Evolutionary conservation across 2,888 invertebrate species (phyloP).

Genomic region (Lagria hirta): DNA sequence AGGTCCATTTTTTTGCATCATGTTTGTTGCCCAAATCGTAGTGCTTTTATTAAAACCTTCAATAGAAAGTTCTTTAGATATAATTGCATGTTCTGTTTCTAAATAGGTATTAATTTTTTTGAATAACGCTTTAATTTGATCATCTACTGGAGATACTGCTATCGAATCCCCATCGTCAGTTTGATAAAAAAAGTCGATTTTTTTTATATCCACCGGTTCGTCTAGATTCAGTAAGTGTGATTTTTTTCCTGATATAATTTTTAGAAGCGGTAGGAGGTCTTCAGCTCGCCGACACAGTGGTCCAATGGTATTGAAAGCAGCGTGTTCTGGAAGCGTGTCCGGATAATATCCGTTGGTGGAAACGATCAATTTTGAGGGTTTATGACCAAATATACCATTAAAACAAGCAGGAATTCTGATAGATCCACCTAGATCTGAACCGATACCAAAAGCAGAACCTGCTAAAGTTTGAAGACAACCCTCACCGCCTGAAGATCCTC

Average conservation of each 20-base stretch:
- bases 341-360: slow-evolving; percentile 84
- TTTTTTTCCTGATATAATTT: slow-evolving; percentile 62
- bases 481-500: slow-evolving; percentile 93
- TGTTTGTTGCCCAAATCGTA: slow-evolving; percentile 73
- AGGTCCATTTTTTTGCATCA: slow-evolving; percentile 64
- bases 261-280: slow-evolving; percentile 78
- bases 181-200: slow-evolving; percentile 78
- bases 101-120: slow-evolving; percentile 56
- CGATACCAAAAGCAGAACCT: slow-evolving; percentile 86
- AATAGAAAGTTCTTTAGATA: slow-evolving; percentile 61
- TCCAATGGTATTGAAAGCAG: slow-evolving; percentile 68
- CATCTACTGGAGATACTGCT: slow-evolving; percentile 70
- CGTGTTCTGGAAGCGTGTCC: slow-evolving; percentile 58
- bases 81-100: slow-evolving; percentile 62
- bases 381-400: slow-evolving; percentile 94
- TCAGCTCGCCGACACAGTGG: slow-evolving; percentile 86
- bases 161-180: slow-evolving; percentile 73
- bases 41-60: slow-evolving; percentile 63
- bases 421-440: slow-evolving; percentile 94
- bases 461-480: slow-evolving; percentile 74
- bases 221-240: slow-evolving; percentile 56
- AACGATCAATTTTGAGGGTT: slow-evolving; percentile 74
- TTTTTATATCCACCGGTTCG: slow-evolving; percentile 65
- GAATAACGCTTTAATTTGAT: slow-evolving; percentile 70
- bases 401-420: slow-evolving; percentile 94